phyloP scores from a whole-genome alignment of 2,113 vertebrate genomes.

The Callorhinus ursinus region DNA sequence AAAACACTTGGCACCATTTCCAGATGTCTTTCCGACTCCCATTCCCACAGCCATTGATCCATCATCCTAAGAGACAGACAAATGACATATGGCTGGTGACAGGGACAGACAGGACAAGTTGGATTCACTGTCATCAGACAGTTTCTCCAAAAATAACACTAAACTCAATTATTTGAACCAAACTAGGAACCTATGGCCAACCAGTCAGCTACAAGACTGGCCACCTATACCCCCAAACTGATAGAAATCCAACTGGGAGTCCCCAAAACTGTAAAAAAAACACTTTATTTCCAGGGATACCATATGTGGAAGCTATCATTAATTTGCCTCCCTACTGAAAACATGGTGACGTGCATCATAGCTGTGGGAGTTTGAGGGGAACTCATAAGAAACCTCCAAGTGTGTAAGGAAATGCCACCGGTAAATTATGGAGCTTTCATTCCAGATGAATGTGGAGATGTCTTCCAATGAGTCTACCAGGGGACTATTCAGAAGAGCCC shows the following conservation, averaged over 20 bases:
- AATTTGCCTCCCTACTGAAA: neutral
- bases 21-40: neutral
- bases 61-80: neutral
- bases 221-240: neutral
- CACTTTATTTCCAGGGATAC: neutral
- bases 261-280: neutral
- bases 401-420: neutral
- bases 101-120: neutral
- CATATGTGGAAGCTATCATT: neutral
- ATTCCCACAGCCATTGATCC: neutral
- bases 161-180: neutral
- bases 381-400: neutral
- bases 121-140: neutral
- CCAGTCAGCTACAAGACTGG: neutral
- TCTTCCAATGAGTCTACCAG: neutral
- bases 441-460: neutral
- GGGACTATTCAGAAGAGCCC: neutral
- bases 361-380: no score
- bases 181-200: neutral
- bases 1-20: neutral
- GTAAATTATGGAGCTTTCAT: neutral
- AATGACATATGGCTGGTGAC: neutral
- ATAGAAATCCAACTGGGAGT: neutral
- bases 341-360: neutral
- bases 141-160: neutral